Evolutionary conservation across 2,888 invertebrate species (phyloP).

Genomic region (Yponomeuta sedellus): DNA sequence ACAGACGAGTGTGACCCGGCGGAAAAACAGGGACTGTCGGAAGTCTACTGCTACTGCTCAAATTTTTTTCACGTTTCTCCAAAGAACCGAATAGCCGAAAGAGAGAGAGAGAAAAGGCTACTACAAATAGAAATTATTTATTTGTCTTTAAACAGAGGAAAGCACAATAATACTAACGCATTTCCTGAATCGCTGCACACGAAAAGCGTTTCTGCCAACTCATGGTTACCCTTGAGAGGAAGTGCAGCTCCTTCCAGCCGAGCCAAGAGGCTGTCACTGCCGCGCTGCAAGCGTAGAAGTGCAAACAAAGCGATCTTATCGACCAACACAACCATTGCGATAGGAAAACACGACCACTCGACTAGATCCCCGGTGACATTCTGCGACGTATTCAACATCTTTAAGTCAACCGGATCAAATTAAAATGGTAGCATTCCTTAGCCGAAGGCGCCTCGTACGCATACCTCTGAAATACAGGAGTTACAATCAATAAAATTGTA

Average conservation of each 20-base stretch:
- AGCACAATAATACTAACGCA: too few species aligned
- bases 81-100: too few species aligned
- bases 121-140: too few species aligned
- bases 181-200: too few species aligned
- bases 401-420: background rate
- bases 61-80: too few species aligned
- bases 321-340: slow-evolving; percentile 32
- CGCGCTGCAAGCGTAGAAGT: slow-evolving; percentile 25
- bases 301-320: slow-evolving; percentile 37
- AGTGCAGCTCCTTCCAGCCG: background rate
- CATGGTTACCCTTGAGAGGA: background rate
- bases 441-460: background rate
- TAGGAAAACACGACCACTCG: slow-evolving; percentile 23
- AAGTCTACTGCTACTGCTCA: too few species aligned
- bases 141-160: too few species aligned
- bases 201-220: too few species aligned
- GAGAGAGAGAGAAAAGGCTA: too few species aligned
- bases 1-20: too few species aligned
- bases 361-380: slow-evolving; percentile 17
- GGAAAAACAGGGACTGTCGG: too few species aligned
- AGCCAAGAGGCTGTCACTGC: slow-evolving; percentile 6
- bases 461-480: slow-evolving; percentile 26
- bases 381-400: background rate
- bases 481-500: slow-evolving; percentile 32
- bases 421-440: background rate